Evolutionary conservation across 64 coral and sea anemone genomes (phyloP).

Genomic region (Porites lutea): DNA sequence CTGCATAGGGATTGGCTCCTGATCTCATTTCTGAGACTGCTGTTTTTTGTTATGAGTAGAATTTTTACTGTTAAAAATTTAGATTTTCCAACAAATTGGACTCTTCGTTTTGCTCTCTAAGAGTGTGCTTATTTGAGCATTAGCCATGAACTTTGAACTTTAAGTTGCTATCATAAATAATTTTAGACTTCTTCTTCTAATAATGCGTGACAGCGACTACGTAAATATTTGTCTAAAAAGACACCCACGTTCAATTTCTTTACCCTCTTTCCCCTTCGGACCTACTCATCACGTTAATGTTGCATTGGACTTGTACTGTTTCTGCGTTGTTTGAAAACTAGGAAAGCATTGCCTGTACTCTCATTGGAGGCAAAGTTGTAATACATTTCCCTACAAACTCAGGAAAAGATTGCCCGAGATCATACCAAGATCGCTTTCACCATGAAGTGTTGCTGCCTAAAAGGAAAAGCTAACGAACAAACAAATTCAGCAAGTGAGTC

Average conservation of each 20-base stretch:
- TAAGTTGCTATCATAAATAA: too few relatives aligned
- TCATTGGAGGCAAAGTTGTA: background rate
- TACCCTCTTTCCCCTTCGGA: too few relatives aligned
- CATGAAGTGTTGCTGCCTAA: constrained; percentile 11
- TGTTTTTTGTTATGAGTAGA: too few relatives aligned
- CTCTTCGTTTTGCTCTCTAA: too few relatives aligned
- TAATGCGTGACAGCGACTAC: background rate
- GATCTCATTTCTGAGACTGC: too few relatives aligned
- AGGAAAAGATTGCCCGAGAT: background rate
- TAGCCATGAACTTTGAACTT: too few relatives aligned
- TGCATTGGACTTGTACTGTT: background rate
- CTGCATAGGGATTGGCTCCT: too few relatives aligned
- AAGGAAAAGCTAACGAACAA: background rate
- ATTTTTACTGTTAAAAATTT: too few relatives aligned
- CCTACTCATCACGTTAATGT: background rate
- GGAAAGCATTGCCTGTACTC: background rate
- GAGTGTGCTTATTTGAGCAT: too few relatives aligned
- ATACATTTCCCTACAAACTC: background rate
- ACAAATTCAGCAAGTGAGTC: background rate
- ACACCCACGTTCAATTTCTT: background rate
- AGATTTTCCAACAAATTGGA: too few relatives aligned
- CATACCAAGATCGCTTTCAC: background rate
- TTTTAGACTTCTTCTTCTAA: background rate
- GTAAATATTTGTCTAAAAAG: background rate
- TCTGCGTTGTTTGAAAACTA: background rate